Evolutionary conservation across 2,888 invertebrate genomes (phyloP).

Genomic region (Embidobia sp.): DNA sequence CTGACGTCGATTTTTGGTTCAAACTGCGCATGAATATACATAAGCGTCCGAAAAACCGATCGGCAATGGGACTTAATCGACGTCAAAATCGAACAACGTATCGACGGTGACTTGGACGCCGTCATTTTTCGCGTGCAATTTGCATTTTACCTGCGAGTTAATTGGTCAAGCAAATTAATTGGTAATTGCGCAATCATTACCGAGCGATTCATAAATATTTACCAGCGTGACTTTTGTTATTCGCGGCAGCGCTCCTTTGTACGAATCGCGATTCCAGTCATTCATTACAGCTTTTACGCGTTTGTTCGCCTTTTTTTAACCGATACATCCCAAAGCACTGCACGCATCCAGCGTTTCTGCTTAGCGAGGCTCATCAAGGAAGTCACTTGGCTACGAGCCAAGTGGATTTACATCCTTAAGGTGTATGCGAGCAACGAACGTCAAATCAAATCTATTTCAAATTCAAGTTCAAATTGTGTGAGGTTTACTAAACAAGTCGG

Average conservation of each 20-base stretch:
- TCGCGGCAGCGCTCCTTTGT: slow-evolving; percentile 21
- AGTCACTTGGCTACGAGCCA: slow-evolving; percentile 65
- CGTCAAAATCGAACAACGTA: too few relatives aligned
- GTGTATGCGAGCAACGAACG: slow-evolving; percentile 52
- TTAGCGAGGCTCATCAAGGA: slow-evolving; percentile 60
- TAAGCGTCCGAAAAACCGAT: neutral
- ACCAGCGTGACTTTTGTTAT: slow-evolving; percentile 47
- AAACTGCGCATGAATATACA: slow-evolving; percentile 46
- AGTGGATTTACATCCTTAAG: slow-evolving; percentile 71
- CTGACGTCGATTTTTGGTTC: slow-evolving; percentile 58
- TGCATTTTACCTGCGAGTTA: too few relatives aligned
- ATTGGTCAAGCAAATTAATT: slow-evolving; percentile 53
- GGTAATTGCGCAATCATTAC: slow-evolving; percentile 42
- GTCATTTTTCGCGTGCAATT: too few relatives aligned
- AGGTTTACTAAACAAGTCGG: too few relatives aligned
- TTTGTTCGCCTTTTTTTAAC: slow-evolving; percentile 24
- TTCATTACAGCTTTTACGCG: slow-evolving; percentile 43
- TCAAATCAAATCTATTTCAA: slow-evolving; percentile 53
- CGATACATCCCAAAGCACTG: slow-evolving; percentile 30
- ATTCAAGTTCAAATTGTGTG: too few relatives aligned
- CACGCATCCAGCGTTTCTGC: slow-evolving; percentile 55
- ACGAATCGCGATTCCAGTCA: slow-evolving; percentile 48
- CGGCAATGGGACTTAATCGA: too few relatives aligned
- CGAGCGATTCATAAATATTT: slow-evolving; percentile 48
- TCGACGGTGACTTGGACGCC: too few relatives aligned